These are phyloP conservation scores for Hydroisotoma schaefferi DNA, from an alignment of 2,888 invertebrate species.

Conservation along the genomic window DNA sequence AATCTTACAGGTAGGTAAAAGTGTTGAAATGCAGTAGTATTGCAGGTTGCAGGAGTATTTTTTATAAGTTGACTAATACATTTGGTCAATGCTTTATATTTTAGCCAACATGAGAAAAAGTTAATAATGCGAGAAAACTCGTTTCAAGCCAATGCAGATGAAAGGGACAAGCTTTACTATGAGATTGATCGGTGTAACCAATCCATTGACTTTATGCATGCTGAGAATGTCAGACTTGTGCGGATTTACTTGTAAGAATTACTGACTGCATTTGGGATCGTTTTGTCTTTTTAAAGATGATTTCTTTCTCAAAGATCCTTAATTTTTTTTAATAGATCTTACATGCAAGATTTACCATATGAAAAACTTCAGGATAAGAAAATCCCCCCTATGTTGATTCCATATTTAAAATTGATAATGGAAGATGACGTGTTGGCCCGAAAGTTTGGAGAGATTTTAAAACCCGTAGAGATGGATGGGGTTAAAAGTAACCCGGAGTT, in stretches of 20 bases:
- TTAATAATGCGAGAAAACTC: too few species aligned
- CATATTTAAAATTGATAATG: constrained; percentile 16
- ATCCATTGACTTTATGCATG: constrained; percentile 3
- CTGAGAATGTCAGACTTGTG: background rate
- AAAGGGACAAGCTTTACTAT: background rate
- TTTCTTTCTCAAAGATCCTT: background rate
- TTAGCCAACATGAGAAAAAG: too few species aligned
- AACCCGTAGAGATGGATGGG: constrained; percentile 24
- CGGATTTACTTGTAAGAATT: constrained; percentile 2
- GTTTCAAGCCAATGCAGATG: too few species aligned
- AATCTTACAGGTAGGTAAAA: constrained; percentile 11
- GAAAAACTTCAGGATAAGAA: background rate
- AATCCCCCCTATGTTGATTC: constrained; percentile 9
- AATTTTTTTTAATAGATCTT: background rate
- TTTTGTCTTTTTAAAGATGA: background rate
- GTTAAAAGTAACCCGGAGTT: constrained; percentile 24
- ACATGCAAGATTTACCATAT: background rate
- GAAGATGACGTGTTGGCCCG: constrained; percentile 22
- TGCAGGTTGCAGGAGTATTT: too few species aligned
- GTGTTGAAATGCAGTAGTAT: too few species aligned
- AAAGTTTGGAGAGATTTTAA: constrained; percentile 29
- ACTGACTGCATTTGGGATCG: background rate
- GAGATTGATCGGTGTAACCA: background rate
- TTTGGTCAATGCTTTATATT: too few species aligned
- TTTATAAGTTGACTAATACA: too few species aligned